Base-by-base conservation (phyloP, 2,113 vertebrate genomes). In the Elgaria multicarinata region DNA sequence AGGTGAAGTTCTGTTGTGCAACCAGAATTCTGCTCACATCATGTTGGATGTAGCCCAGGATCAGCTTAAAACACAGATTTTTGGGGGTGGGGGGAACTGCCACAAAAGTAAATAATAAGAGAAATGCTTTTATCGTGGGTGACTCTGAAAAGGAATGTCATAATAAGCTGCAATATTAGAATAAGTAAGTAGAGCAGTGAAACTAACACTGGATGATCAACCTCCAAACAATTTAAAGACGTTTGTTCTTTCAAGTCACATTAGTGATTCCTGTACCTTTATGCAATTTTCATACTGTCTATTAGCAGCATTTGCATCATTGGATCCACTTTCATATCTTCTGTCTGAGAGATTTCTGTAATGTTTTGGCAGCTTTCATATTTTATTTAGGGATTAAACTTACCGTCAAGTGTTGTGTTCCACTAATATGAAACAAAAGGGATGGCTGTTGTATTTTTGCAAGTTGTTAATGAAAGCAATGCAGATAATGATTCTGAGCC, bases 101-200 rank as follows among this genome's bases (percentile, higher is more conserved):
- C 92, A 89, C 86, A 89, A 94, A 96, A 95, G 87, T 79, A 82
- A 89, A 92, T 95, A 94, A 92, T 93, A 91, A 78, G 39, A 66
- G 55, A 64, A 46, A 66, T 64, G 42, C 95, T 96, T 97, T 96
- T 95, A 95, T 93, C 91, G 89, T 87, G 91, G 82, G 92, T 96
- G 94, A 93, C 81, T 92, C 95, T 93, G 93, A 96, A 96, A 94
- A 77, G 74, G 90, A 90, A 96, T 95, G 95, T 96, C 90, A 88
- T 95, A 96, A 96, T 96, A 93, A 95, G 94, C 94, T 93, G 79
- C 86, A 85, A 91, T 94, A 94, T 93, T 44, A 89, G 42, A 33
- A 78, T 89, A 95, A 94, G 87, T 90, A 95, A 91, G 92, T 93
- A 92, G 85, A 86, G 90, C 86, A 83, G 86, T 89, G 93, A 93